phyloP scores from a whole-genome alignment of 2,797 vertebrate species.

The Cheirogaleus major region DNA sequence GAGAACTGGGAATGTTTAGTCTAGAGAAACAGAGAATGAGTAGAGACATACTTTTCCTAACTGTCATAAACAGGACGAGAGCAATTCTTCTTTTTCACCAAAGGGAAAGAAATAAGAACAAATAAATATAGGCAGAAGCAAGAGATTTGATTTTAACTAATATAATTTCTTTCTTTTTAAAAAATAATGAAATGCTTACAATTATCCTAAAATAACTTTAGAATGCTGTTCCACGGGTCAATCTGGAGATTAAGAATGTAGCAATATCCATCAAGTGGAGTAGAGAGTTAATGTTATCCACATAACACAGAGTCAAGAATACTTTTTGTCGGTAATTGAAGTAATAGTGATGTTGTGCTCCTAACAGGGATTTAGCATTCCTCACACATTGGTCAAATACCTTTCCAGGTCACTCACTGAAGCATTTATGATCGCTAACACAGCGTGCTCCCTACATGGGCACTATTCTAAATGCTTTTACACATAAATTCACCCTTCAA shows the following conservation, averaged over 20 bases:
- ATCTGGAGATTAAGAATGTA: not conserved
- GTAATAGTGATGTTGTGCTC: not conserved
- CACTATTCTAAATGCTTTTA: not conserved
- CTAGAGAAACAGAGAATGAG: constrained; percentile 80
- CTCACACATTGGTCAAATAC: not conserved
- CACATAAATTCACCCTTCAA: not conserved
- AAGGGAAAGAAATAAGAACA: not conserved
- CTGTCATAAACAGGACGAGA: constrained; percentile 31
- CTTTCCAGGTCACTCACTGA: not conserved
- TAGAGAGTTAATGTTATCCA: not conserved
- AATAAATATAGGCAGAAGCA: not conserved
- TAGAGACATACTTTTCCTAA: constrained; percentile 56
- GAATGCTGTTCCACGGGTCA: not conserved
- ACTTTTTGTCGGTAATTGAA: not conserved
- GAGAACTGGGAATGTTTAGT: constrained; percentile 84
- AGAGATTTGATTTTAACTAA: not conserved
- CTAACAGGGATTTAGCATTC: not conserved
- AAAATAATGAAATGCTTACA: not conserved
- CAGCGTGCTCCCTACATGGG: not conserved
- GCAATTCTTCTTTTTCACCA: constrained; percentile 25
- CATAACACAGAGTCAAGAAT: not conserved
- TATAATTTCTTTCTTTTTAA: not conserved
- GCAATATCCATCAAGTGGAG: not conserved
- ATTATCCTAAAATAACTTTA: not conserved
- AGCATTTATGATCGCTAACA: not conserved